phyloP scores from a whole-genome alignment of 1,140 invertebrate genomes.

The Doryteuthis pealeii region DNA sequence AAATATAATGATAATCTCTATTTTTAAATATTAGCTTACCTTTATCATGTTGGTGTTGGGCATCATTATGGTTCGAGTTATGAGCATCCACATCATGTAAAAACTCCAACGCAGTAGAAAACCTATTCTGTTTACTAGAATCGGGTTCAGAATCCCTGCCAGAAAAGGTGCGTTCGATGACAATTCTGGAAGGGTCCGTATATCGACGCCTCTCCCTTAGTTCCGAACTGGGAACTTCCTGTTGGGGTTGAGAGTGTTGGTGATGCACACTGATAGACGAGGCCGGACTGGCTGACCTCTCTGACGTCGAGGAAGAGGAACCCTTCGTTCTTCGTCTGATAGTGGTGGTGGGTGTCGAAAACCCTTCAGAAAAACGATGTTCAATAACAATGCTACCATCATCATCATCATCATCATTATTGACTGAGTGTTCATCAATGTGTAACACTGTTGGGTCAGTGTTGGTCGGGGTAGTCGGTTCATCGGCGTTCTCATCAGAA shows the following conservation, averaged over 20 bases:
- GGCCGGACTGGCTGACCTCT: neutral
- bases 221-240: neutral
- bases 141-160: neutral
- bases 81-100: neutral
- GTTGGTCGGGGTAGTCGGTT: neutral
- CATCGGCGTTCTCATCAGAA: neutral
- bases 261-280: neutral
- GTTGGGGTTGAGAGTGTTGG: neutral
- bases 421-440: neutral
- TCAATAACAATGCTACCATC: neutral
- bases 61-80: neutral
- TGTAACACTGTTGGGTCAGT: neutral
- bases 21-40: too few relatives aligned
- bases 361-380: neutral
- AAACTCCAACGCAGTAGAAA: slow-evolving; percentile 5
- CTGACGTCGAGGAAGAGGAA: neutral
- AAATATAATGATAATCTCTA: too few relatives aligned
- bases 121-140: slow-evolving; percentile 3
- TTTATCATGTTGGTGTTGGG: neutral
- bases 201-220: neutral
- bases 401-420: neutral
- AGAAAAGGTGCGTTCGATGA: neutral
- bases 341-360: neutral
- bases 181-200: neutral
- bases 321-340: neutral